phyloP scores from a whole-genome alignment of 2,113 vertebrate genomes.

The Parotia lawesii region DNA sequence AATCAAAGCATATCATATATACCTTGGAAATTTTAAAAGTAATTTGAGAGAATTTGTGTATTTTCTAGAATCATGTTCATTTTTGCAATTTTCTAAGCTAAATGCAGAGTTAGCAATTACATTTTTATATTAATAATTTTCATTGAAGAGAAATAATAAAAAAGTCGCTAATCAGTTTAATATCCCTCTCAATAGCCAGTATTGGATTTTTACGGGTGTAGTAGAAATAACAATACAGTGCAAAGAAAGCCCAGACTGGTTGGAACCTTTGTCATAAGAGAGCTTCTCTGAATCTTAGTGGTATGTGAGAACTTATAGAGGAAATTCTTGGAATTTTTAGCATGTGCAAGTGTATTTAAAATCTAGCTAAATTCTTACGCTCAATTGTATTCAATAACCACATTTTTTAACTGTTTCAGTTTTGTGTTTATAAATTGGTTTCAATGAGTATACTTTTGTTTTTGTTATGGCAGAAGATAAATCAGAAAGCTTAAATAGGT shows the following conservation, averaged over 20 bases:
- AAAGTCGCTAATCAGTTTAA: not conserved
- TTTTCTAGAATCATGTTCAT: not conserved
- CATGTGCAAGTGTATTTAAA: not conserved
- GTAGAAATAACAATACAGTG: not conserved
- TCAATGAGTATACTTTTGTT: not conserved
- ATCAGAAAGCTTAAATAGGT: not conserved
- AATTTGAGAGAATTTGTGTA: not conserved
- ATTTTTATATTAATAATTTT: not conserved
- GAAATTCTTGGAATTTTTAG: not conserved
- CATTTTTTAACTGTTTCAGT: not conserved
- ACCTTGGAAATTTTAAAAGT: not conserved
- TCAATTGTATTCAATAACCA: not conserved
- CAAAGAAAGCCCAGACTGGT: not conserved
- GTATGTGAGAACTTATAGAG: not conserved
- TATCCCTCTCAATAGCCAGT: not conserved
- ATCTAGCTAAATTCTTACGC: not conserved
- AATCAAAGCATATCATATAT: not conserved
- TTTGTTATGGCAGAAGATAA: not conserved
- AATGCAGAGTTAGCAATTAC: not conserved
- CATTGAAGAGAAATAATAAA: not conserved
- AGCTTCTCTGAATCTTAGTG: not conserved
- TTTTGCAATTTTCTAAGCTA: not conserved
- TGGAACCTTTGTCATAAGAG: not conserved
- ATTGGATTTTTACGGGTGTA: not conserved
- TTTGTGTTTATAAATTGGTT: not conserved